Conservation (phyloP, 2,797 vertebrate genomes). For the Scolopax bukidnonensis region DNA sequence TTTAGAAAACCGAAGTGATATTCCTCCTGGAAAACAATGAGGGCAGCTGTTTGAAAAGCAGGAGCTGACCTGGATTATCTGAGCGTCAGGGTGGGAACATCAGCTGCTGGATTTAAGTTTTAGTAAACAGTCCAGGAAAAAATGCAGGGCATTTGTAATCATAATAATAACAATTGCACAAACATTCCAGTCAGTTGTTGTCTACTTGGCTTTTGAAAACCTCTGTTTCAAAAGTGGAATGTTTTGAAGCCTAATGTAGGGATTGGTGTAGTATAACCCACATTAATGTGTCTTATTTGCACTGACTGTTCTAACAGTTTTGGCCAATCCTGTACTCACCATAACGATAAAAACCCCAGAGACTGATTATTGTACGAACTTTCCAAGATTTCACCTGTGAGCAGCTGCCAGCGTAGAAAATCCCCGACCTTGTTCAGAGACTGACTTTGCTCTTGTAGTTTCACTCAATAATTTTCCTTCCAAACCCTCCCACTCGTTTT, state of each 20-base stretch:
- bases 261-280: too few relatives aligned
- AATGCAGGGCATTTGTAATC: neutral
- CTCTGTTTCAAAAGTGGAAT: neutral
- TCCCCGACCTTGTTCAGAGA: neutral
- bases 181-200: neutral
- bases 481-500: neutral
- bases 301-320: neutral
- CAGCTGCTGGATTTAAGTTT: neutral
- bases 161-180: neutral
- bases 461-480: neutral
- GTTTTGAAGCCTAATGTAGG: neutral
- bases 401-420: neutral
- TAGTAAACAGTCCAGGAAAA: neutral
- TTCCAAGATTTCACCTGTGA: neutral
- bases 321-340: neutral
- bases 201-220: neutral
- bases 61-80: neutral
- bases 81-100: neutral
- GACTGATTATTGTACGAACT: neutral
- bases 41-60: slow-evolving; percentile 44
- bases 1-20: slow-evolving; percentile 23
- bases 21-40: slow-evolving; percentile 28
- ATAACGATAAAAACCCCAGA: neutral
- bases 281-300: neutral
- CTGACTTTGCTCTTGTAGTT: neutral